Base-by-base conservation (phyloP, 2,888 invertebrate genomes). In the Podabrus alpinus region DNA sequence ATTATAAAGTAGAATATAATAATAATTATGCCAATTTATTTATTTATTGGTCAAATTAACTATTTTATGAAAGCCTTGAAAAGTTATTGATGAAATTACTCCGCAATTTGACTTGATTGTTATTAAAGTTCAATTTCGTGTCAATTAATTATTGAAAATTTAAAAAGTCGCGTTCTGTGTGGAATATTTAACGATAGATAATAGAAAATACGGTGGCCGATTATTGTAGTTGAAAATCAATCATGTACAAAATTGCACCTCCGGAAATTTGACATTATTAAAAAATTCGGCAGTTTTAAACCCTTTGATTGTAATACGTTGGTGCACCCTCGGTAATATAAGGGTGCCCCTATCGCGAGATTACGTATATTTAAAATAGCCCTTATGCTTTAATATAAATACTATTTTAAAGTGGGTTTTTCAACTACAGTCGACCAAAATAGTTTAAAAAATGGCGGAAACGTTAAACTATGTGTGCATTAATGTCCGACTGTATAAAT, bases 281-380 rank as follows among this genome's bases (percentile, higher is more conserved):
- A 79, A 79, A 79, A 79, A 76, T 74, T 76, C 74, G 74, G 78
- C 73, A 74, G 74, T 71, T 73, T 66, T 10, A 78, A 77, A 78
- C 79, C 78, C 77, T 78, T 64, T 64, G 62, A 64, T 64, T 64
- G 61, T 61, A 76, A 67, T 77, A 15, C 70, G 45, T 68, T 68
- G 29, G 10, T 71, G 59, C 21, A 71, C 76, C 74, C 78, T 72
- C 68, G 62, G 69, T 16, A 66, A 69, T 72, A 79, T 79, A 79
- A 79, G 80, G 81, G 81, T 77, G 74, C 79, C 80, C 80, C 78
- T 79, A 80, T 80, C 71, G 70, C 75, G 78, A 81, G 80, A 80
- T 80, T 80, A 80, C 80, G 79, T 79, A 78, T 81, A 81, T 81
- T 81, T 81, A 81, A 81, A 81, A 80, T 81, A 81, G 77, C 80